These are phyloP conservation scores for Drosophila niveifrons DNA, from an alignment of 2,888 invertebrate species.

Conservation along the genomic window DNA sequence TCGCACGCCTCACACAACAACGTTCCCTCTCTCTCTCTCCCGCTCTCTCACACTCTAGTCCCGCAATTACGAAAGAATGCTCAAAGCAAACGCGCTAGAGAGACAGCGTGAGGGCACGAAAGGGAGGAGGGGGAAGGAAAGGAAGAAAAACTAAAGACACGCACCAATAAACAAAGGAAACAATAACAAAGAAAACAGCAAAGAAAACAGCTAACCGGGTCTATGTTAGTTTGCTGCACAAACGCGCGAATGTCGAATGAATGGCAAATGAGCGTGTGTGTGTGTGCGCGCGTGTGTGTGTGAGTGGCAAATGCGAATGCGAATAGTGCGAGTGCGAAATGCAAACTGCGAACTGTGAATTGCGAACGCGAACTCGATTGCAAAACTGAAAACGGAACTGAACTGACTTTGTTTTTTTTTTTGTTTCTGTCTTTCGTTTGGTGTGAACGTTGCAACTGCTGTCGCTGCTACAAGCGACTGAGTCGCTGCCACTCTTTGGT, in stretches of 20 bases:
- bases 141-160: conserved; percentile 58
- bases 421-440: neutral
- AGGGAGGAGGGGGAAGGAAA: neutral
- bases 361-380: conserved; percentile 30
- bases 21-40: conserved; percentile 2
- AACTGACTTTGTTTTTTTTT: neutral
- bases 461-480: conserved; percentile 71
- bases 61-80: conserved; percentile 63
- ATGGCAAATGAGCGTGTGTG: conserved; percentile 19
- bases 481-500: conserved; percentile 15
- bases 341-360: conserved; percentile 36
- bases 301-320: too few species aligned
- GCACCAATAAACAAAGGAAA: conserved; percentile 75
- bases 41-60: conserved; percentile 8
- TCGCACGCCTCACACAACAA: conserved; percentile 26
- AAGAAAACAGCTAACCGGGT: conserved; percentile 26
- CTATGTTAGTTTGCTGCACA: conserved; percentile 22
- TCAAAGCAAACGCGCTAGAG: conserved; percentile 60
- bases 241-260: conserved; percentile 52
- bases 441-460: conserved; percentile 59
- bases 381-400: conserved; percentile 1
- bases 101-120: neutral
- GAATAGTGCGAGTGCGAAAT: conserved; percentile 22
- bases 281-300: neutral
- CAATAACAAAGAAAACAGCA: conserved; percentile 62